Conservation (phyloP, 2,797 vertebrate genomes). For the Cyclopterus lumpus region DNA sequence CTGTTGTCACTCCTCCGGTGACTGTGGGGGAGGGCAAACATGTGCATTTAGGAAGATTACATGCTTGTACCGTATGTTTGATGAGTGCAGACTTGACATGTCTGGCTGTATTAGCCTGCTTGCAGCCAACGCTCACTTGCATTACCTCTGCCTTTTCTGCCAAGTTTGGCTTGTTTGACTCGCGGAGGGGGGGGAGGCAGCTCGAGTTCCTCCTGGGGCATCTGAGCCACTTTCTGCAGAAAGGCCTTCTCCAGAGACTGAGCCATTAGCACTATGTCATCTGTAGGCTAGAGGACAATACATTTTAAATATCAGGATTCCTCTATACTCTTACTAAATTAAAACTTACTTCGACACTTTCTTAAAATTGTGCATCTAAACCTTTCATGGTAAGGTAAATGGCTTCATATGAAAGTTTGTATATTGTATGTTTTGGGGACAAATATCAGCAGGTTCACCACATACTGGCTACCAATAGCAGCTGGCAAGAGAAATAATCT, state of each 20-base stretch:
- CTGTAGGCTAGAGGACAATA: slow-evolving; percentile 84
- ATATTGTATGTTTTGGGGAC: background rate
- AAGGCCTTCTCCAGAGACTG: slow-evolving; percentile 96
- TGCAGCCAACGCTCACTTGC: slow-evolving; percentile 28
- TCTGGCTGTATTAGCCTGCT: too few relatives aligned
- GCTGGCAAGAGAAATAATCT: background rate
- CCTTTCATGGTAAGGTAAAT: background rate
- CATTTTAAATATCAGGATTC: background rate
- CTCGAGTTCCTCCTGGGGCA: slow-evolving; percentile 94
- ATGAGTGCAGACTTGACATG: background rate
- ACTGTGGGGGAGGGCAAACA: slow-evolving; percentile 34
- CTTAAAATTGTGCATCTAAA: background rate
- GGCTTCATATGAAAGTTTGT: background rate
- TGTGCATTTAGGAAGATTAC: background rate
- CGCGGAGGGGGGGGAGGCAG: slow-evolving; percentile 86
- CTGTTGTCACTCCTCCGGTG: slow-evolving; percentile 85
- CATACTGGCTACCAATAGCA: background rate
- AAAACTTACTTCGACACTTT: background rate
- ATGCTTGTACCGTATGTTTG: background rate
- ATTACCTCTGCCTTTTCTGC: slow-evolving; percentile 83
- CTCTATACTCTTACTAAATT: background rate
- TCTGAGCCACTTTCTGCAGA: slow-evolving; percentile 94
- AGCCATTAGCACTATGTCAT: slow-evolving; percentile 96
- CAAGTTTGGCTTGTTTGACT: slow-evolving; percentile 85
- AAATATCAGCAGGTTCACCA: background rate